These are phyloP conservation scores for Crypturellus tataupa DNA, from an alignment of 2,797 vertebrate species.

Conservation along the genomic window DNA sequence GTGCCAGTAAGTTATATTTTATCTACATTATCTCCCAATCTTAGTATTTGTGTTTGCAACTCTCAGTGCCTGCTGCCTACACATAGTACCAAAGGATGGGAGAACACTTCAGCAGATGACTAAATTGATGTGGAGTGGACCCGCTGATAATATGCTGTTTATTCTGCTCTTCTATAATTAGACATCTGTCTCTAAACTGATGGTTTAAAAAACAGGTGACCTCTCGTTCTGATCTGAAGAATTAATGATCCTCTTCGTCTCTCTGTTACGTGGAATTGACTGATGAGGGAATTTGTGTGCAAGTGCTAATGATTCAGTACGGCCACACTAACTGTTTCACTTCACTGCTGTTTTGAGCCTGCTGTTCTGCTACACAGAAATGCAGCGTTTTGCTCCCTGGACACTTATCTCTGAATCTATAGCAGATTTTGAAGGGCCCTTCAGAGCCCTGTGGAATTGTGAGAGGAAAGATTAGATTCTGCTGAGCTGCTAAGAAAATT, in stretches of 20 bases:
- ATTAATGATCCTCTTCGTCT: slow-evolving; percentile 54
- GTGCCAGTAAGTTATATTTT: neutral
- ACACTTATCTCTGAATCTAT: slow-evolving; percentile 10
- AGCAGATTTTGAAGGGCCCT: slow-evolving; percentile 45
- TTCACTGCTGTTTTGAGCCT: slow-evolving; percentile 17
- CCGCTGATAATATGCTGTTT: neutral
- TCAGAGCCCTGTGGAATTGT: slow-evolving; percentile 23
- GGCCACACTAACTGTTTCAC: slow-evolving; percentile 14
- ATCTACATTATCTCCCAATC: neutral
- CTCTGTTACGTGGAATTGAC: neutral
- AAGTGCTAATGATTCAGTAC: neutral
- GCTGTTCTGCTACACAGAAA: slow-evolving; percentile 5
- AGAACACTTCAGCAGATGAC: neutral
- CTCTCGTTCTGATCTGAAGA: slow-evolving; percentile 19
- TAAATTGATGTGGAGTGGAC: neutral
- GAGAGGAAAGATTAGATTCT: slow-evolving; percentile 42
- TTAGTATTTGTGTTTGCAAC: neutral
- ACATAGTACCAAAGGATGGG: neutral
- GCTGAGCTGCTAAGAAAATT: slow-evolving; percentile 46
- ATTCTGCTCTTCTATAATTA: neutral
- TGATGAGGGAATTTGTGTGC: neutral
- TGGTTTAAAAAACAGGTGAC: slow-evolving; percentile 26
- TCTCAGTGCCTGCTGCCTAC: neutral
- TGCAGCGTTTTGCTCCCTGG: slow-evolving; percentile 15
- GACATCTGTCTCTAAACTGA: neutral